Evolutionary conservation across 2,113 vertebrate species (phyloP), one percentile per base, ranked within the genome.

Genomic region (Rhizomys pruinosus): DNA sequence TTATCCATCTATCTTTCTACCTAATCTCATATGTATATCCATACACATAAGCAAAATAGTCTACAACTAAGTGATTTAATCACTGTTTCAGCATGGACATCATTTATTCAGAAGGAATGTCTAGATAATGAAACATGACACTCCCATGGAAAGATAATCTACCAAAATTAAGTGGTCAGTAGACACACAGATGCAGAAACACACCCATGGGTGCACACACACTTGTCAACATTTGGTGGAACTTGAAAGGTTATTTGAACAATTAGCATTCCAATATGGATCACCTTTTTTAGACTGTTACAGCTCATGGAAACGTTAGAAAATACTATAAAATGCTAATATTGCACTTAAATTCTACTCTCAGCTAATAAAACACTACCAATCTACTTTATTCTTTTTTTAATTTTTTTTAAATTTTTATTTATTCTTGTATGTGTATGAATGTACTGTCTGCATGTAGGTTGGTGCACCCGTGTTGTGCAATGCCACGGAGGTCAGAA

Each of bases 301-400:
- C 42, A 79, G 29, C 80, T 37, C 2, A 57, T 23, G 22, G 22
- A 15, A 22, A 68, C 55, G 34, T 59, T 80, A 61, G 44, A 82
- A 8, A 85, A 90, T 42, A 27, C 39, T 55, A 63, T 13, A 82
- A 32, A 93, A 29, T 68, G 23, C 47, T 59, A 15, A 34, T 86
- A 15, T 93, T 95, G 93, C 13, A 81, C n/a, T 91, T 81, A 87
- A 90, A 74, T 5, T 59, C 22, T 64, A 86, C n/a, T n/a, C n/a
- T n/a, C n/a, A n/a, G n/a, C n/a, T n/a, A n/a, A n/a, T n/a, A n/a
- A n/a, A n/a, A n/a, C n/a, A n/a, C n/a, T n/a, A n/a, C n/a, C n/a
- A n/a, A n/a, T n/a, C n/a, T n/a, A n/a, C n/a, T n/a, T n/a, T n/a
- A n/a, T n/a, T n/a, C n/a, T n/a, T n/a, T n/a, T n/a, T n/a, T n/a